phyloP scores from a whole-genome alignment of 1,140 invertebrate species.

The Samia ricini region DNA sequence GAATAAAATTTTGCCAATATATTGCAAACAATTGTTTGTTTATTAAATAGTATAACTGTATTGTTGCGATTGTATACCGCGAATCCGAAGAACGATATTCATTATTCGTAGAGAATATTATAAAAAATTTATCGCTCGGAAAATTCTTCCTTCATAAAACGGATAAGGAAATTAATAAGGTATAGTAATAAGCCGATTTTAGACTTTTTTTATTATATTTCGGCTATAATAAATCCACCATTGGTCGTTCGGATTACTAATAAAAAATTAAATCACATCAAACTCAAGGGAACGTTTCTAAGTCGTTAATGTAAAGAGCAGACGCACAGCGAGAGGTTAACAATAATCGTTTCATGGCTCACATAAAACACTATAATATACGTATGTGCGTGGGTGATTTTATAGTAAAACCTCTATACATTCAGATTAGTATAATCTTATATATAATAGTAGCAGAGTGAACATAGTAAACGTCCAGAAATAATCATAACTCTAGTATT shows the following conservation, averaged over 20 bases:
- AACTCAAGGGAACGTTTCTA: neutral
- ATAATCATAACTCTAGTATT: no score
- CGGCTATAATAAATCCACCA: neutral
- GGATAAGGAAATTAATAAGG: no score
- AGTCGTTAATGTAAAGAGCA: neutral
- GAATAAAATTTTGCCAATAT: no score
- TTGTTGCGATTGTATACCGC: no score
- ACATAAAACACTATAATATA: neutral
- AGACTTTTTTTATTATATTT: neutral
- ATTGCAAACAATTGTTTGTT: no score
- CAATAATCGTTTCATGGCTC: conserved; percentile 1
- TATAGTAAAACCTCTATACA: neutral
- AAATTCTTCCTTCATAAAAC: no score
- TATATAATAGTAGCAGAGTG: neutral
- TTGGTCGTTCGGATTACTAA: neutral
- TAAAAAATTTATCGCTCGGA: no score
- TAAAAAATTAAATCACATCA: neutral
- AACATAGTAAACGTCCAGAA: neutral
- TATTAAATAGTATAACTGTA: no score
- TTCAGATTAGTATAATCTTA: neutral
- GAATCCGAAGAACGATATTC: no score
- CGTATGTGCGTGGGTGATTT: neutral
- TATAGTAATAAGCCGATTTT: no score
- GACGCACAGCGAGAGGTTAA: neutral
- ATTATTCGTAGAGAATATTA: no score